Conservation (phyloP, 2,113 vertebrate genomes). For the Abramis brama region DNA sequence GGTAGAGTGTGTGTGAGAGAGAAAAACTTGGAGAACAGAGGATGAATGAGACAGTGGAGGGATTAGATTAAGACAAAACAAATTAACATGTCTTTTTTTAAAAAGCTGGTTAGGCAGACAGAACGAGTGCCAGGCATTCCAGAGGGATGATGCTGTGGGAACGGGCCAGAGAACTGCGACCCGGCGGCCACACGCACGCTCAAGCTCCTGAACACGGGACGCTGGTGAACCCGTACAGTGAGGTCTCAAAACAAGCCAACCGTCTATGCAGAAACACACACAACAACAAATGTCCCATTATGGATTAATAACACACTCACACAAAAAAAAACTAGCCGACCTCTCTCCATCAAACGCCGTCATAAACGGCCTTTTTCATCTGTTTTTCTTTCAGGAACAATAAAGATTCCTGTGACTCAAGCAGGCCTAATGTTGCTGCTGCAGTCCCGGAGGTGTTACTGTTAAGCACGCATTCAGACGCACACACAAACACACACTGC, state of each 20-base stretch:
- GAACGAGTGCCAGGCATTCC: conserved; percentile 41
- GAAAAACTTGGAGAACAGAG: not conserved
- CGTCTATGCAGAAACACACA: conserved; percentile 4
- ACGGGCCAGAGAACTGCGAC: conserved; percentile 9
- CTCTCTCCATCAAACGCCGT: conserved; percentile 10
- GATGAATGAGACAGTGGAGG: conserved; percentile 1
- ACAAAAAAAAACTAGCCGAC: not conserved
- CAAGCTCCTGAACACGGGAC: not conserved
- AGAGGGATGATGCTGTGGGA: conserved; percentile 45
- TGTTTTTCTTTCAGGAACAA: conserved; percentile 33
- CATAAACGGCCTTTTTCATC: conserved; percentile 26
- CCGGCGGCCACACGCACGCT: not conserved
- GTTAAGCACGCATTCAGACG: not conserved
- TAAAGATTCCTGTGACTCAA: conserved; percentile 32
- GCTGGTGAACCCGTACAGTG: not conserved
- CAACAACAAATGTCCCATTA: not conserved
- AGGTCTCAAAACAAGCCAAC: conserved; percentile 9
- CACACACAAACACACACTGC: not conserved
- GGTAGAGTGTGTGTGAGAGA: not conserved
- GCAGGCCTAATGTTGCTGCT: conserved; percentile 7
- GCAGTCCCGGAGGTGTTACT: conserved; percentile 17
- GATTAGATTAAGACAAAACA: conserved; percentile 47
- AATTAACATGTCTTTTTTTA: conserved; percentile 41
- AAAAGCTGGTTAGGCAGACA: conserved; percentile 36
- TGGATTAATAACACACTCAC: conserved; percentile 14